A percentile compares a stretch with the other conserved stretches of the same genome.
Evolutionary conservation across 2,888 invertebrate species (phyloP).

Genomic region (Chymomyza amoena): DNA sequence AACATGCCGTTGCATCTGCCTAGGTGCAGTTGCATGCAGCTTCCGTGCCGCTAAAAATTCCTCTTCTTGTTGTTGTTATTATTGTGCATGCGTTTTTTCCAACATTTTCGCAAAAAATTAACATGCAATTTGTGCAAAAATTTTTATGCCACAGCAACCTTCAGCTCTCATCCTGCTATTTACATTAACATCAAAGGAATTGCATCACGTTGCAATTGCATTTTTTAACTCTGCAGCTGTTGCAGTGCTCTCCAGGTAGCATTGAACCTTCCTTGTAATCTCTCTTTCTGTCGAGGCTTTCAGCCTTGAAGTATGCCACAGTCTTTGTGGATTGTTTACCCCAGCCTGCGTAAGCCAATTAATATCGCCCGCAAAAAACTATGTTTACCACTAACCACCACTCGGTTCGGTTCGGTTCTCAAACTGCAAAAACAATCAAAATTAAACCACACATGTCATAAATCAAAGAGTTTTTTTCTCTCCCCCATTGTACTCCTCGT

Average conservation of each 20-base stretch:
- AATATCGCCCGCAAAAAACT: not conserved
- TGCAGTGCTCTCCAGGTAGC: slow-evolving; percentile 1
- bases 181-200: slow-evolving; percentile 7
- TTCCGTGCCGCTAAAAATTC: slow-evolving; percentile 19
- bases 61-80: slow-evolving; percentile 24
- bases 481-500: slow-evolving; percentile 8
- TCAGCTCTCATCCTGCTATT: not conserved
- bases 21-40: slow-evolving; percentile 20
- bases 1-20: slow-evolving; percentile 11
- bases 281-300: not conserved
- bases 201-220: not conserved
- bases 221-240: slow-evolving; percentile 1
- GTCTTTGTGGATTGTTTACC: slow-evolving; percentile 32
- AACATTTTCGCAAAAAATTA: slow-evolving; percentile 40
- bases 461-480: slow-evolving; percentile 57
- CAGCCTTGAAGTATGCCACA: slow-evolving; percentile 19
- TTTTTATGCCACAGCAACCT: slow-evolving; percentile 4
- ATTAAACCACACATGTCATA: slow-evolving; percentile 68
- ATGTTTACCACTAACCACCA: not conserved
- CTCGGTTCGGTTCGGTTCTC: not conserved
- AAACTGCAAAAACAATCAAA: slow-evolving; percentile 28
- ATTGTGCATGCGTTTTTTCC: slow-evolving; percentile 11
- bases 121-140: slow-evolving; percentile 43
- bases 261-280: slow-evolving; percentile 5
- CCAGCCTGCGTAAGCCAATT: not conserved